Conservation (phyloP, 2,888 invertebrate genomes). For the Tetranychus truncatus region DNA sequence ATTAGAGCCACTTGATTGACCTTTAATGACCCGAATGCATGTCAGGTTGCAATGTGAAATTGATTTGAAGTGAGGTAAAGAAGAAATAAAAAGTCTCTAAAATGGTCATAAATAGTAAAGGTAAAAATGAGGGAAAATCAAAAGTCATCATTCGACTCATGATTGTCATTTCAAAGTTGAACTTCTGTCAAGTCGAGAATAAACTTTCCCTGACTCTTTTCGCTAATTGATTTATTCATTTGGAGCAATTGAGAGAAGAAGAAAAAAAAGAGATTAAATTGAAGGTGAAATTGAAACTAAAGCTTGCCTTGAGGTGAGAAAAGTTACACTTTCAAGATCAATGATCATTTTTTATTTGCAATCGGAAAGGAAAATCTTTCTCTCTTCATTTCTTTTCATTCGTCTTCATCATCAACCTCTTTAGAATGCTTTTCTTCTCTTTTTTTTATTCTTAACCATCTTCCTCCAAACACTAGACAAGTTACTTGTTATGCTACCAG, state of each 20-base stretch:
- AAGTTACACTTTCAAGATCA: background rate
- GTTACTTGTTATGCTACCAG: background rate
- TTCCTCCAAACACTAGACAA: background rate
- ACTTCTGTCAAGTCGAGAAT: no score
- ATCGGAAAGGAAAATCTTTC: background rate
- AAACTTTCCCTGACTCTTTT: no score
- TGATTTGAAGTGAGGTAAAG: no score
- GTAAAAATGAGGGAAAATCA: no score
- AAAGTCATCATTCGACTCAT: no score
- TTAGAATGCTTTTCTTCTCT: background rate
- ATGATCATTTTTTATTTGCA: background rate
- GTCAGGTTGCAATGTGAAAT: background rate
- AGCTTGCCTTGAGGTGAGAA: background rate
- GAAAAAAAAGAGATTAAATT: no score
- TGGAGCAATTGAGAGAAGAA: no score
- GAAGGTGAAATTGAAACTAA: no score
- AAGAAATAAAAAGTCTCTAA: no score
- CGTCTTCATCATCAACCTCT: background rate
- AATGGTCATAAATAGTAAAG: no score
- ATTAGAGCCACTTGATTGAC: background rate
- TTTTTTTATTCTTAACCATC: background rate
- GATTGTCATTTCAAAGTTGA: no score
- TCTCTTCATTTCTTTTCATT: background rate
- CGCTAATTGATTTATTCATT: no score
- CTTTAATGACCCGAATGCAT: background rate